phyloP scores from a whole-genome alignment of 2,888 invertebrate species.

The Shargacucullia verbasci region DNA sequence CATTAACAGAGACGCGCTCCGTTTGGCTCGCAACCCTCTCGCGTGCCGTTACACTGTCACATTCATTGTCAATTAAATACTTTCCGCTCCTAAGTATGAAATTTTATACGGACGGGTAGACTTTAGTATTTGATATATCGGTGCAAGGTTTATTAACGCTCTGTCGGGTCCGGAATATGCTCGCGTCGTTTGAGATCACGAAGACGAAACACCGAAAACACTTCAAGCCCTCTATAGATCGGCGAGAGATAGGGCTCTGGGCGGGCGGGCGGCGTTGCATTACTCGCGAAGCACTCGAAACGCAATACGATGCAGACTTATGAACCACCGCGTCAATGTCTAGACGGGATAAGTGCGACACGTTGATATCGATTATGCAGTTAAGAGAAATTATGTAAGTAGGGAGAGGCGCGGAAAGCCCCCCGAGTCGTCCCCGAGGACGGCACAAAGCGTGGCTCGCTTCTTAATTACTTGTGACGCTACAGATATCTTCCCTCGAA shows the following conservation, averaged over 20 bases:
- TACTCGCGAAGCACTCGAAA: constrained; percentile 64
- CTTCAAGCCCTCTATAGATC: constrained; percentile 51
- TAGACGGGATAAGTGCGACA: constrained; percentile 78
- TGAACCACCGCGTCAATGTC: constrained; percentile 71
- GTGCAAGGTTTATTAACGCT: constrained; percentile 63
- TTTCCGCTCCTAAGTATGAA: constrained; percentile 66
- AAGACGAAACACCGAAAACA: constrained; percentile 62
- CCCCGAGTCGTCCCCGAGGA: constrained; percentile 61
- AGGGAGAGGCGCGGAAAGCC: constrained; percentile 74
- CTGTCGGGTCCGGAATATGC: constrained; percentile 50
- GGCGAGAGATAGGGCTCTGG: constrained; percentile 31
- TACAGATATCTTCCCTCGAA: constrained; percentile 74
- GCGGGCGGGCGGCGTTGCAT: constrained; percentile 34
- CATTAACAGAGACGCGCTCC: constrained; percentile 79
- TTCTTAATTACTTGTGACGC: constrained; percentile 85
- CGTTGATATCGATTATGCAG: constrained; percentile 85
- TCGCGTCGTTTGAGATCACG: constrained; percentile 55
- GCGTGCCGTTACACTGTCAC: constrained; percentile 74
- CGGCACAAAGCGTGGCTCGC: constrained; percentile 74
- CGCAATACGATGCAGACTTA: constrained; percentile 69
- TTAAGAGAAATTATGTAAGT: constrained; percentile 84
- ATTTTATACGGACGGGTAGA: constrained; percentile 66
- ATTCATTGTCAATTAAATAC: constrained; percentile 82
- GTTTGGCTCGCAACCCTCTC: constrained; percentile 75
- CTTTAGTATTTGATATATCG: constrained; percentile 65